Evolutionary conservation across 2,888 invertebrate species (phyloP), one percentile per base, ranked within the genome.

Genomic region (Chromoteleia sp.): DNA sequence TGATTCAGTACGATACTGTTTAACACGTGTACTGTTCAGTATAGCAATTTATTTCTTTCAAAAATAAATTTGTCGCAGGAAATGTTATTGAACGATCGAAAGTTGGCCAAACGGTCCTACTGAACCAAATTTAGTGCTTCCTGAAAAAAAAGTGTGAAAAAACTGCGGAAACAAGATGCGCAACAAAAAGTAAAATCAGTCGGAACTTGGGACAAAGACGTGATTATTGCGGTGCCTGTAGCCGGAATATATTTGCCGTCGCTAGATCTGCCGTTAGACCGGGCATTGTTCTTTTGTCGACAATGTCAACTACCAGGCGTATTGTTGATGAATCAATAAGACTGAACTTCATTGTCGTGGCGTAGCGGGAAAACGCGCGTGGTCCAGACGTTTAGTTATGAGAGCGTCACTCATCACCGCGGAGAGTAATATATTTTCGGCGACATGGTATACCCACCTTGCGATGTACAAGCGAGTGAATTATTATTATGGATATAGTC

Each of bases 281-380:
- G 43, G 76, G 82, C 81, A 84, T 85, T 85, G 85, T 87, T 84
- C 86, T 86, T 84, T 83, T 84, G 86, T 84, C 76, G 77, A 78
- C 76, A 81, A 81, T 81, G 86, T 79, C 85, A 83, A 82, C 75
- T 81, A 67, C 83, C 84, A 83, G 83, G 83, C 78, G 83, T 83
- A 86, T 86, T 85, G 86, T 87, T 87, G 87, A 87, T 86, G 85
- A 87, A 88, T 88, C 87, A 86, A 88, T 88, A 87, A 88, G 88
- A 86, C 85, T 81, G 83, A 87, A 87, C 86, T 86, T 87, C 84
- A 88, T 87, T 87, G 86, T 86, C 74, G 68, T 70, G 43, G 68
- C 78, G 33, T 59, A 59, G 75, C 75, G 79, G 75, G 82, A 79
- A 82, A 79, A 76, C 85, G 85, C 81, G 82, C 73, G 78, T 88